Evolutionary conservation across 2,113 vertebrate genomes (phyloP).

Genomic region (Xiphorhynchus elegans): DNA sequence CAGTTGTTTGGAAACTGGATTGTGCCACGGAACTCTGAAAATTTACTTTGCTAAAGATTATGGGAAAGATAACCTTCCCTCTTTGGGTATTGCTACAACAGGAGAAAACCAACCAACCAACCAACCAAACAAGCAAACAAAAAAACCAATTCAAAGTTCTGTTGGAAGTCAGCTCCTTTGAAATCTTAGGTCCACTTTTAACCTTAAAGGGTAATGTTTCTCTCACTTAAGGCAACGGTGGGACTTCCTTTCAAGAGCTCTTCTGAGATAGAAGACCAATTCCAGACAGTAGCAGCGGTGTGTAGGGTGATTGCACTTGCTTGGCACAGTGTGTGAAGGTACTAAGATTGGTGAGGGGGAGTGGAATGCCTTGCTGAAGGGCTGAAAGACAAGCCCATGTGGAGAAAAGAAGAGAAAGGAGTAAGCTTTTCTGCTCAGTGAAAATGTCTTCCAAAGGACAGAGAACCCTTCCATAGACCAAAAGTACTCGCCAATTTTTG

Average conservation of each 20-base stretch:
- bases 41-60: background rate
- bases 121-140: too few relatives aligned
- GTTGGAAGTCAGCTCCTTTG: conserved; percentile 10
- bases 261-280: background rate
- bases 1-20: background rate
- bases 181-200: background rate
- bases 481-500: background rate
- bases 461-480: background rate
- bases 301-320: background rate
- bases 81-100: background rate
- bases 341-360: background rate
- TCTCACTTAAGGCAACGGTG: background rate
- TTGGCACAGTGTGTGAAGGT: background rate
- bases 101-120: accelerated
- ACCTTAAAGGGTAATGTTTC: background rate
- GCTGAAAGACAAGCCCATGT: background rate
- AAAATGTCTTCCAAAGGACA: background rate
- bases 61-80: background rate
- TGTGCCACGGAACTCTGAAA: background rate
- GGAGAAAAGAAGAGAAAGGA: background rate
- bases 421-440: background rate
- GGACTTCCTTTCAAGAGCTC: background rate
- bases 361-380: background rate
- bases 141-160: background rate
- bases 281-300: background rate